Evolutionary conservation across 2,888 invertebrate species (phyloP).

Genomic region (Andricus quercusramuli): DNA sequence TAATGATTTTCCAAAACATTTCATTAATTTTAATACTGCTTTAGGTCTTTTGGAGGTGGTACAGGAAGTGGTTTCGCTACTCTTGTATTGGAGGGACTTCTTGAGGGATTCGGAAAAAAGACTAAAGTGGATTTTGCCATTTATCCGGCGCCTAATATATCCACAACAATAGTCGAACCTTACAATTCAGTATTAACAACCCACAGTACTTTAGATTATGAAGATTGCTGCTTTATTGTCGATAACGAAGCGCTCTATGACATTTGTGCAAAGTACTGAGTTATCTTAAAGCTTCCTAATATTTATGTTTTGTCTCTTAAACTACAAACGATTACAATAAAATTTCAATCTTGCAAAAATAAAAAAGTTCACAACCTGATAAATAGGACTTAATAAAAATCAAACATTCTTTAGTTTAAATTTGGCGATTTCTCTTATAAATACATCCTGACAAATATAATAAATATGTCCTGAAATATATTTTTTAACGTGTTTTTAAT

Average conservation of each 20-base stretch:
- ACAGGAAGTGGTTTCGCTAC: conserved; percentile 98
- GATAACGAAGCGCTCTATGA: conserved; percentile 95
- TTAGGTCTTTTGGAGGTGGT: conserved; percentile 95
- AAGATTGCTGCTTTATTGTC: conserved; percentile 98
- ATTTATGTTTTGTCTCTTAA: too few species aligned
- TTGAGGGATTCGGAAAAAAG: conserved; percentile 97
- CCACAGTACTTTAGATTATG: conserved; percentile 96
- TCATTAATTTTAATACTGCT: background rate
- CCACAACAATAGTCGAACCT: conserved; percentile 95
- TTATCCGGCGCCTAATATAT: conserved; percentile 96
- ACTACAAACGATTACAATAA: too few species aligned
- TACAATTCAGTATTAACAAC: conserved; percentile 98
- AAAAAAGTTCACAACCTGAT: too few species aligned
- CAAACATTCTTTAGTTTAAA: too few species aligned
- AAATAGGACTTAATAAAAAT: too few species aligned
- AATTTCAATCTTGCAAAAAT: too few species aligned
- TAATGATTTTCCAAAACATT: too few species aligned
- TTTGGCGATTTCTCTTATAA: too few species aligned
- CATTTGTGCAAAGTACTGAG: conserved; percentile 85
- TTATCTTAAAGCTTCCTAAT: background rate
- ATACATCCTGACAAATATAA: too few species aligned
- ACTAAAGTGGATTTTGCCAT: conserved; percentile 97
- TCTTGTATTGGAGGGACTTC: conserved; percentile 96
- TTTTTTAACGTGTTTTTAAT: too few species aligned
- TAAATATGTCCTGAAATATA: too few species aligned